Percentiles rank a stretch among this genome's conserved stretches.
phyloP scores from a whole-genome alignment of 37 sponge, comb jelly and placozoan genomes.

The Theonella swinhoei region DNA sequence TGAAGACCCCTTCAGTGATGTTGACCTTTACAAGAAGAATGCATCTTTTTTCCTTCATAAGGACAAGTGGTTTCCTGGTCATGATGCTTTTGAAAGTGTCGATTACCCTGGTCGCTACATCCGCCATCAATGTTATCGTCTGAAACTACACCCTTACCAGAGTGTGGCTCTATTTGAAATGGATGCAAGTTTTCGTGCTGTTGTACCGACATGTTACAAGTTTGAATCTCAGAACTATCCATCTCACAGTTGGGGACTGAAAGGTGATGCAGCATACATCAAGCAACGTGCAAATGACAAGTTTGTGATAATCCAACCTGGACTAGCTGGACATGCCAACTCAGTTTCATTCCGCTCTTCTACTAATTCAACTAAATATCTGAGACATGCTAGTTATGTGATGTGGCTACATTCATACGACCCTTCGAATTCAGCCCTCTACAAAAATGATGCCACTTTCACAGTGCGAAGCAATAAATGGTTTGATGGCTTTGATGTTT shows the following conservation, averaged over 20 bases:
- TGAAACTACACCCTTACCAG: not conserved
- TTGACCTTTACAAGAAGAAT: not conserved
- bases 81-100: not conserved
- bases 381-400: not conserved
- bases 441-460: conserved; percentile 11
- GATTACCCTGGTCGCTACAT: not conserved
- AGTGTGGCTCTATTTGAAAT: not conserved
- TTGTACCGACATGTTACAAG: not conserved
- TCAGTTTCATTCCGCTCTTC: not conserved
- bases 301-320: not conserved
- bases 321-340: not conserved
- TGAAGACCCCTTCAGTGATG: not conserved
- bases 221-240: not conserved
- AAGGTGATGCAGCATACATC: not conserved
- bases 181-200: not conserved
- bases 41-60: not conserved
- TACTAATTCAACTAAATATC: not conserved
- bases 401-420: not conserved
- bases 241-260: not conserved
- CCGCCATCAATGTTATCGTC: not conserved
- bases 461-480: not conserved
- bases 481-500: not conserved
- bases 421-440: not conserved
- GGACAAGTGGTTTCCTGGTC: conserved; percentile 6
- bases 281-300: not conserved